Conservation (phyloP, 2,113 vertebrate genomes). For the Clinocottus analis region DNA sequence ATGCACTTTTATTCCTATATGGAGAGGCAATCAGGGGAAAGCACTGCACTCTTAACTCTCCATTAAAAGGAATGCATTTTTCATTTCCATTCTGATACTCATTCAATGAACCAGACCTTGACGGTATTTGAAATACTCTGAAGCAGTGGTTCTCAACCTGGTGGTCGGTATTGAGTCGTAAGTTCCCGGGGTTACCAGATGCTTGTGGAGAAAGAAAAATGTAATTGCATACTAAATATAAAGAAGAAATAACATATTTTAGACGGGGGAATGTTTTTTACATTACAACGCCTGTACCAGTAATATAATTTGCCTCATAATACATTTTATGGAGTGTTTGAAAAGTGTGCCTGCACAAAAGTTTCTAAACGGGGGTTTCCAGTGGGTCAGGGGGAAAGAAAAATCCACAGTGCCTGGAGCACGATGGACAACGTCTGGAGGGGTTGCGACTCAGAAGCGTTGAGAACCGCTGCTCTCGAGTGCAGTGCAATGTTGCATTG, state of each 20-base stretch:
- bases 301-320: not conserved
- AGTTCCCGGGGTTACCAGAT: not conserved
- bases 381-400: not conserved
- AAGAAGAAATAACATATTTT: not conserved
- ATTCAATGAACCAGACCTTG: slow-evolving; percentile 32
- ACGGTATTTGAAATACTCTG: slow-evolving; percentile 35
- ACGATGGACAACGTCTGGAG: not conserved
- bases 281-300: not conserved
- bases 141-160: not conserved
- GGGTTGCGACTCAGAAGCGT: not conserved
- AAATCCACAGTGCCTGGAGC: not conserved
- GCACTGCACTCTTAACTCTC: slow-evolving; percentile 51
- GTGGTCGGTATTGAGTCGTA: not conserved
- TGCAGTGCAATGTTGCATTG: slow-evolving; percentile 22
- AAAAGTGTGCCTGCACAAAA: not conserved
- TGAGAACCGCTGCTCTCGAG: not conserved
- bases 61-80: slow-evolving; percentile 36
- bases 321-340: not conserved
- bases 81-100: slow-evolving; percentile 8
- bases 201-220: not conserved
- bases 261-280: not conserved
- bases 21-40: slow-evolving; percentile 44
- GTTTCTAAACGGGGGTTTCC: not conserved
- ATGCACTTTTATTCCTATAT: slow-evolving; percentile 61
- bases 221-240: not conserved